Evolutionary conservation across 2,797 vertebrate genomes (phyloP).

Genomic region (Pangasius macronema): DNA sequence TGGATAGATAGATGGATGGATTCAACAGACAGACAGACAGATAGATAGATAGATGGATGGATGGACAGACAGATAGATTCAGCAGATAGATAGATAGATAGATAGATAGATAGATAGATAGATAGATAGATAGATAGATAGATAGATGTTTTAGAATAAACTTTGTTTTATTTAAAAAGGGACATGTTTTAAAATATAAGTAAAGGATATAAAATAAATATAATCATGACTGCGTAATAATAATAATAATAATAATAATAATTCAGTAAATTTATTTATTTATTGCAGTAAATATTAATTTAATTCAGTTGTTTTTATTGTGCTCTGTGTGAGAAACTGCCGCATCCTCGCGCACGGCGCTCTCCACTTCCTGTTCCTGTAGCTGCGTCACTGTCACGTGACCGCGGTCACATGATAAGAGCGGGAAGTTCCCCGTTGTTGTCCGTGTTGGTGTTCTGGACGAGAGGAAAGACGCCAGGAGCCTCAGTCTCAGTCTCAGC

Average conservation of each 20-base stretch:
- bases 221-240: background rate
- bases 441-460: too few relatives aligned
- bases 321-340: background rate
- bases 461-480: background rate
- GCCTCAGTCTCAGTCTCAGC: too few relatives aligned
- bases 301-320: background rate
- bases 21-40: background rate
- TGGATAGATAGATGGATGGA: background rate
- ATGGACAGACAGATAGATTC: background rate
- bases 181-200: background rate
- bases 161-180: background rate
- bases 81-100: background rate
- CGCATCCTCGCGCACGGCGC: background rate
- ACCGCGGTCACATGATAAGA: constrained; percentile 53
- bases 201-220: background rate
- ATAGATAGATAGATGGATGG: background rate
- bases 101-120: background rate
- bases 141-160: background rate
- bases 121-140: background rate
- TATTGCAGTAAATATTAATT: background rate
- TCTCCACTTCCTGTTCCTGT: background rate
- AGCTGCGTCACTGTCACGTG: constrained; percentile 41
- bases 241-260: background rate
- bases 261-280: background rate
- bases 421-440: background rate